phyloP scores from a whole-genome alignment of 2,113 vertebrate species.

The Larimichthys crocea region DNA sequence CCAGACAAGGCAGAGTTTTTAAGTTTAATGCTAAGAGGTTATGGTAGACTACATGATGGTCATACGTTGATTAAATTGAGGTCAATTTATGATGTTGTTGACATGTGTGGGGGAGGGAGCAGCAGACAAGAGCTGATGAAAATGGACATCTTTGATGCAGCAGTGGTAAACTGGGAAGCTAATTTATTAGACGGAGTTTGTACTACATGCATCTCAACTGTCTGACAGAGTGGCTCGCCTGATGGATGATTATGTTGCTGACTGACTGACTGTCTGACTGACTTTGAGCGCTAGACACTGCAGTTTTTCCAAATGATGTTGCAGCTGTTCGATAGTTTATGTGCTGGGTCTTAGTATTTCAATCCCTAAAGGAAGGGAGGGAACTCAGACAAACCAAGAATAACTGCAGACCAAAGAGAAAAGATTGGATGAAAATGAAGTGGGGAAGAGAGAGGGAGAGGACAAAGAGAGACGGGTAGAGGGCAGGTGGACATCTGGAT shows the following conservation, averaged over 20 bases:
- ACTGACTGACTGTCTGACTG: slow-evolving; percentile 23
- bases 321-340: background rate
- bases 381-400: slow-evolving; percentile 1
- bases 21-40: slow-evolving; percentile 7
- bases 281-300: slow-evolving; percentile 21
- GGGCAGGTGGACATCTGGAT: slow-evolving; percentile 26
- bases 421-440: background rate
- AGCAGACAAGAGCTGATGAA: slow-evolving; percentile 56
- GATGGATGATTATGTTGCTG: slow-evolving; percentile 44
- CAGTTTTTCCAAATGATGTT: slow-evolving; percentile 44
- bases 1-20: slow-evolving; percentile 3
- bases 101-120: slow-evolving; percentile 47
- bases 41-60: slow-evolving; percentile 20
- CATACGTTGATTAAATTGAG: slow-evolving; percentile 68
- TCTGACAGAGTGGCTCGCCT: slow-evolving; percentile 44
- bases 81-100: slow-evolving; percentile 72
- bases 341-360: background rate
- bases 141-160: slow-evolving; percentile 58
- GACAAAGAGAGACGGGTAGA: slow-evolving; percentile 9
- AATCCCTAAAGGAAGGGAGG: background rate
- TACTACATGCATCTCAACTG: slow-evolving; percentile 38
- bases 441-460: background rate
- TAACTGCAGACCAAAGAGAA: background rate
- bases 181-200: slow-evolving; percentile 58
- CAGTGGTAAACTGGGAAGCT: slow-evolving; percentile 27